Percentiles rank a stretch among this genome's conserved stretches.
phyloP scores from a whole-genome alignment of 2,113 vertebrate species.

The Pelmatolapia mariae region DNA sequence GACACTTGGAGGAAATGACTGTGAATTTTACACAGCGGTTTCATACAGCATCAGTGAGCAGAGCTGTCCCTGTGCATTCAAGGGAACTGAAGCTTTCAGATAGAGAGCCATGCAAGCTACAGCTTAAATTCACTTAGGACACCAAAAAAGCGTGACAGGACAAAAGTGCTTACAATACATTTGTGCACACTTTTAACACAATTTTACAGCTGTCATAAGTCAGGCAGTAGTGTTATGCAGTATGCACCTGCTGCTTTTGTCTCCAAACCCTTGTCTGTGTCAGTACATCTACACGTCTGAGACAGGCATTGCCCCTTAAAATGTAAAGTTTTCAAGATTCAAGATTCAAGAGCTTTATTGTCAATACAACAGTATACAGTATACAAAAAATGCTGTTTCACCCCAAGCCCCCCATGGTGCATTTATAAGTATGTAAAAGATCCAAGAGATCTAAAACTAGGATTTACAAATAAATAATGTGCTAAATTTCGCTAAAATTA shows the following conservation, averaged over 20 bases:
- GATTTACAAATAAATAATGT: neutral
- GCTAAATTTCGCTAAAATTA: neutral
- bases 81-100: slow-evolving; percentile 1
- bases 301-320: neutral
- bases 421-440: neutral
- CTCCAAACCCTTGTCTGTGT: neutral
- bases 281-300: rapidly evolving
- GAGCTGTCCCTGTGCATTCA: slow-evolving; percentile 11
- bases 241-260: neutral
- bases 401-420: neutral
- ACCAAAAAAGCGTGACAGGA: neutral
- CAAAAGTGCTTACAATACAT: neutral
- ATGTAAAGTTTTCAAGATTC: neutral
- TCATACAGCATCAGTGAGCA: slow-evolving; percentile 22
- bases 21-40: slow-evolving; percentile 24
- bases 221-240: neutral
- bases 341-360: neutral
- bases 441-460: neutral
- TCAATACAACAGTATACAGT: neutral
- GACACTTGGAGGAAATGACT: slow-evolving; percentile 39
- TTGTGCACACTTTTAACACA: neutral
- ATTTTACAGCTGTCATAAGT: neutral
- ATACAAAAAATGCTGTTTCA: rapidly evolving
- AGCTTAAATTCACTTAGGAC: neutral
- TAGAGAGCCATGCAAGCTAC: neutral